phyloP scores from a whole-genome alignment of 1,140 invertebrate genomes.

The Archivesica marissinica region DNA sequence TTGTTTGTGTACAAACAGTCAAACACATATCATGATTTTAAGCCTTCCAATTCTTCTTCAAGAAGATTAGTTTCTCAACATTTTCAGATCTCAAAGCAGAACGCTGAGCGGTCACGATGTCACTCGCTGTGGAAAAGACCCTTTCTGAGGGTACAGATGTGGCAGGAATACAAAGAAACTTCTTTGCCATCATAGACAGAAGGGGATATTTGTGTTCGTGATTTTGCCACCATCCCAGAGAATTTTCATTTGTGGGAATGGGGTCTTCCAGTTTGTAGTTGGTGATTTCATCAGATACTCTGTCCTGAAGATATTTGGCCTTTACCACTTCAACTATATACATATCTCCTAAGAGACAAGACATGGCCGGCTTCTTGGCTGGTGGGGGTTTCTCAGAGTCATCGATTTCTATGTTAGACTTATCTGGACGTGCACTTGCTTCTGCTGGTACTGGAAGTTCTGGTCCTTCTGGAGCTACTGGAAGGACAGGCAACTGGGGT shows the following conservation, averaged over 20 bases:
- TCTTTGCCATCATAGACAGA: not conserved
- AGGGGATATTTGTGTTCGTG: not conserved
- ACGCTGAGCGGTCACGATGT: slow-evolving; percentile 23
- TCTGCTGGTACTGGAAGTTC: not conserved
- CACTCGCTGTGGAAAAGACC: not conserved
- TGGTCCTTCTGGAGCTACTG: too few species aligned
- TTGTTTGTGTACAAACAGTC: too few species aligned
- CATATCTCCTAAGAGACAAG: not conserved
- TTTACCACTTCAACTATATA: not conserved
- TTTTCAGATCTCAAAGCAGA: not conserved
- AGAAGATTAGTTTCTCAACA: slow-evolving; percentile 42
- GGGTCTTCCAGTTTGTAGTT: not conserved
- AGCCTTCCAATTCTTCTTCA: slow-evolving; percentile 36
- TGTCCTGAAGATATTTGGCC: not conserved
- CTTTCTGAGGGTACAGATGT: not conserved
- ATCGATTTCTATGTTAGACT: too few species aligned
- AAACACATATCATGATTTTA: too few species aligned
- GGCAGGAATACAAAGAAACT: not conserved
- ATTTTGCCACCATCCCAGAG: not conserved
- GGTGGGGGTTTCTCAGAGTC: too few species aligned
- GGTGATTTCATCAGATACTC: not conserved
- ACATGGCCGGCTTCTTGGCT: too few species aligned
- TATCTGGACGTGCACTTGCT: not conserved
- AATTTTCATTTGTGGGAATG: not conserved
- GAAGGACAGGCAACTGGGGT: not conserved